A percentile compares a stretch with the other conserved stretches of the same genome.
phyloP scores from a whole-genome alignment of 2,113 vertebrate genomes.

The Nansenia antarctica region DNA sequence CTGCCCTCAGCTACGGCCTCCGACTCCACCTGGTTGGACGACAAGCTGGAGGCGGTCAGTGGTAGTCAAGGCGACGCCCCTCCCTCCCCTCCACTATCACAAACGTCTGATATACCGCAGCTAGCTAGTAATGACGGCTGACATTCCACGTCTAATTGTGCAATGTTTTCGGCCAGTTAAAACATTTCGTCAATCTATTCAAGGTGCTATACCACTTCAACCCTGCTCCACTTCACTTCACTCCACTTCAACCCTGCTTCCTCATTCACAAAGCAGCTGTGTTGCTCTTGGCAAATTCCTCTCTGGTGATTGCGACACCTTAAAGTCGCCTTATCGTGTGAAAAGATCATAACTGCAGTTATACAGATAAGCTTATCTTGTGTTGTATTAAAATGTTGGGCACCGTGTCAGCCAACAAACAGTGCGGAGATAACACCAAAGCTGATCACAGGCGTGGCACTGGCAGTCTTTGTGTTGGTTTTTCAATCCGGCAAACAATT shows the following conservation, averaged over 20 bases:
- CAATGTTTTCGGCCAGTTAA: no score
- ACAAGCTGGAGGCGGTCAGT: constrained; percentile 73
- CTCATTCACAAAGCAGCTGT: constrained; percentile 21
- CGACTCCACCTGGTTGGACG: constrained; percentile 77
- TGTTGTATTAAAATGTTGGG: background rate
- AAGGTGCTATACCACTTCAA: no score
- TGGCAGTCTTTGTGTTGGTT: background rate
- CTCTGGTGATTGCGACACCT: background rate
- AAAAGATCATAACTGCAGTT: constrained; percentile 2
- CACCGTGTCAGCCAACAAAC: no score
- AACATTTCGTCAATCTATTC: no score
- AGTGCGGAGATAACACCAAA: no score
- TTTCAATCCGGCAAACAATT: background rate
- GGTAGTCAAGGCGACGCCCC: background rate
- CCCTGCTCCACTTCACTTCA: no score
- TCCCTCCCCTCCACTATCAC: no score
- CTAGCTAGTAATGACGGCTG: no score
- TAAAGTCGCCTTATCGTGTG: constrained; percentile 24
- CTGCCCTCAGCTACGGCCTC: constrained; percentile 29
- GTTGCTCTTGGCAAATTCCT: constrained; percentile 42
- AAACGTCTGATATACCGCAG: no score
- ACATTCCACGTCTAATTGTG: no score
- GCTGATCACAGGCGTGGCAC: no score
- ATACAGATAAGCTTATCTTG: background rate
- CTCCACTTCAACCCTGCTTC: no score